Evolutionary conservation across 2,797 vertebrate species (phyloP).

Genomic region (Pagetopsis macropterus): DNA sequence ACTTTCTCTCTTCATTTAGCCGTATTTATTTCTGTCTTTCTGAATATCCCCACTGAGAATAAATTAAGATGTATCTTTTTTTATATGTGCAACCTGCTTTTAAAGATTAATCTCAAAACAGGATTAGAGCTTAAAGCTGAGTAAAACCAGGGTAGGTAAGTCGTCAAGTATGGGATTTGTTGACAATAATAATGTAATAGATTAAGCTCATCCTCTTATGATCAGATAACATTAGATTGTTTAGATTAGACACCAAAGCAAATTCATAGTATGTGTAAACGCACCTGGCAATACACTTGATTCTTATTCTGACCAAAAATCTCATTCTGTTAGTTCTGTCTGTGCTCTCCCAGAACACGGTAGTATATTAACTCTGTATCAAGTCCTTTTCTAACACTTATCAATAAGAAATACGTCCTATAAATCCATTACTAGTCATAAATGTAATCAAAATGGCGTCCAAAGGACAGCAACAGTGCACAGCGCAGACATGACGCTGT

Average conservation of each 20-base stretch:
- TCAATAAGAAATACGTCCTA: constrained; percentile 20
- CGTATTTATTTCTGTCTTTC: too few relatives aligned
- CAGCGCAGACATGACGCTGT: constrained; percentile 3
- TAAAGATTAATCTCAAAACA: not conserved
- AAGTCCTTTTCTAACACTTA: constrained; percentile 3
- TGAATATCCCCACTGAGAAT: too few relatives aligned
- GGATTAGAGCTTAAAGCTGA: not conserved
- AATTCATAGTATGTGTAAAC: too few relatives aligned
- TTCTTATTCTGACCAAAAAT: too few relatives aligned
- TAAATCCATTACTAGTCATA: constrained; percentile 12
- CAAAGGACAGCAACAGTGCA: constrained; percentile 1
- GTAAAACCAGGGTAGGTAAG: too few relatives aligned
- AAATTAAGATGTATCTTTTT: too few relatives aligned
- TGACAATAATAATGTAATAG: not conserved
- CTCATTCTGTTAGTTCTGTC: too few relatives aligned
- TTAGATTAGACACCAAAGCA: too few relatives aligned
- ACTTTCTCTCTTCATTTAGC: too few relatives aligned
- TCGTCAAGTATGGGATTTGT: not conserved
- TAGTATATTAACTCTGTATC: not conserved
- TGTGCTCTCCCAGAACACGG: too few relatives aligned
- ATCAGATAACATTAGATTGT: not conserved
- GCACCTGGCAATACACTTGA: too few relatives aligned
- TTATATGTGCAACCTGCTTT: not conserved
- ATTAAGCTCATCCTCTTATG: not conserved
- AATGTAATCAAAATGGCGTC: constrained; percentile 32